Base-by-base conservation (phyloP, 2,797 vertebrate species). In the Craterocephalus amniculus region DNA sequence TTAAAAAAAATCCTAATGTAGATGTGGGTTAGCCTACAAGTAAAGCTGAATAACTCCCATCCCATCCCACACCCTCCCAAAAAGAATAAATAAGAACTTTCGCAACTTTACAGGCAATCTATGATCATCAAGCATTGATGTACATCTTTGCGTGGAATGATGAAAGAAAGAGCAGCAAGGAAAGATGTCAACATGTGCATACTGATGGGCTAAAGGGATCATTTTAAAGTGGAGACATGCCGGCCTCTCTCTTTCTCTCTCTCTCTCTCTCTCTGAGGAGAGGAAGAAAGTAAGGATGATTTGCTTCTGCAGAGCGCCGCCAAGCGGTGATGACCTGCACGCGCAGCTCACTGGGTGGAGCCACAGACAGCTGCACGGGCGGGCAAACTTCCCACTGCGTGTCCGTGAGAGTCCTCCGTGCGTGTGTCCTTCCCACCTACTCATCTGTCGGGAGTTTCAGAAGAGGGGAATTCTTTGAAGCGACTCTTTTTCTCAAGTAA, bases 241-340 rank as follows among this genome's bases (percentile, higher is more conserved):
- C n/a, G n/a, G 2, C 5, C 29, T 31, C 29, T 31, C 29, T 31
- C 29, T 31, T 5, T 31, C 12, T 14, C 13, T 38, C 13, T 6
- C 36, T 38, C 13, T 38, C 13, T 14, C 36, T 38, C 36, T 38
- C 12, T 40, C 38, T 6, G 36, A 13, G 12, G 12, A 12, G 38
- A 32, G 38, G 35, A 52, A 14, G 36, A 26, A 13, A 22, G 1
- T 18, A 9, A 12, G 16, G 35, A 6, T 4, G 1, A 68, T 78
- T 29, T 9, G 67, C 61, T 75, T 70, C 86, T 63, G 54, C 59
- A 78, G 32, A 86, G 60, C 70, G 70, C 35, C 81, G 64, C 57
- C 87, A 62, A 2, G 40, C 59, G 87, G 64, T 1, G 0, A 0
- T 1, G 4, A 0, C 0, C 1, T 2, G 1, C 8, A 16, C 0